Conservation (phyloP, 2,888 invertebrate species). For the Smittia sp. region DNA sequence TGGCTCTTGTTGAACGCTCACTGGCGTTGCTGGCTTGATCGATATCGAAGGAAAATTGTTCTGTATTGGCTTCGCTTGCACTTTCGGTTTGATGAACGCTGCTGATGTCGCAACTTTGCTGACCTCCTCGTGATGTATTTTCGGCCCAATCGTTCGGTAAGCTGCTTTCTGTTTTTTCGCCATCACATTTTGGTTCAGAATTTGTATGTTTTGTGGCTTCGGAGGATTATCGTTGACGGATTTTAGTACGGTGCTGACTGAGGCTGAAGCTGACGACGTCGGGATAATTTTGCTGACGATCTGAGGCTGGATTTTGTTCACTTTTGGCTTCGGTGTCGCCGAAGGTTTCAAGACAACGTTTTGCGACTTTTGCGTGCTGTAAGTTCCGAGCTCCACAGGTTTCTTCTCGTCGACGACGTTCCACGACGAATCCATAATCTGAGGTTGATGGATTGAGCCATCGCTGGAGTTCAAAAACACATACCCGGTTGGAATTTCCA, state of each 20-base stretch:
- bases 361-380: slow-evolving; percentile 4
- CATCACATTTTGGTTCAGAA: slow-evolving; percentile 14
- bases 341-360: slow-evolving; percentile 38
- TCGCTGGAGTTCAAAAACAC: slow-evolving; percentile 63
- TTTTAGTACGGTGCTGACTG: slow-evolving; percentile 17
- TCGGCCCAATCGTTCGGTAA: slow-evolving; percentile 39
- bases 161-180: slow-evolving; percentile 36
- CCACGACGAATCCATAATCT: slow-evolving; percentile 46
- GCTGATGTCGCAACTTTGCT: slow-evolving; percentile 40
- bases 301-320: slow-evolving; percentile 44
- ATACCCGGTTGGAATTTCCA: slow-evolving; percentile 71
- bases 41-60: slow-evolving; percentile 42
- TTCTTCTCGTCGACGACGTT: slow-evolving; percentile 30
- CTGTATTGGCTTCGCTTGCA: slow-evolving; percentile 47
- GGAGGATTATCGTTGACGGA: slow-evolving; percentile 15
- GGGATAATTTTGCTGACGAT: slow-evolving; percentile 42
- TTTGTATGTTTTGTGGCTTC: slow-evolving; percentile 43
- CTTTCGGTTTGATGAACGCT: slow-evolving; percentile 45
- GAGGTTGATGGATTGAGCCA: slow-evolving; percentile 54
- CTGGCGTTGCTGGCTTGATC: slow-evolving; percentile 29
- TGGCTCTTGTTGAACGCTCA: slow-evolving; percentile 26
- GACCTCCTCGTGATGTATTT: slow-evolving; percentile 21
- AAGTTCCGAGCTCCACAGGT: neutral
- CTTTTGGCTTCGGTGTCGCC: slow-evolving; percentile 43
- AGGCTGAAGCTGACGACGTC: slow-evolving; percentile 14